phyloP scores from a whole-genome alignment of 2,888 invertebrate genomes.

The Geophilus truncorum region DNA sequence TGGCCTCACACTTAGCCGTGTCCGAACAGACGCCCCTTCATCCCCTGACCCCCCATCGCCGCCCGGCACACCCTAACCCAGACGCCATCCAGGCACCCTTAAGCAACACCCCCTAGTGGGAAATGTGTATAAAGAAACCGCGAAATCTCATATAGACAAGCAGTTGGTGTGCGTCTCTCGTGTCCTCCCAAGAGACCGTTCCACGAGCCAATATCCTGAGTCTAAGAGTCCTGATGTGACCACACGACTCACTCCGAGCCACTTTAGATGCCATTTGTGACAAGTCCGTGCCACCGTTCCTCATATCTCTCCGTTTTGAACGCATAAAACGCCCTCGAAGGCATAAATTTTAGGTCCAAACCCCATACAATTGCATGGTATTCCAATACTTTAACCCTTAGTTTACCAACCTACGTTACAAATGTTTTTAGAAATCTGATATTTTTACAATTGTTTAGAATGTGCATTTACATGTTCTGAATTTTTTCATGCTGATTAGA shows the following conservation, averaged over 20 bases:
- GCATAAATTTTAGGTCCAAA: too few species aligned
- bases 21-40: not conserved
- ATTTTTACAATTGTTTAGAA: too few species aligned
- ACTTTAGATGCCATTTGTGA: not conserved
- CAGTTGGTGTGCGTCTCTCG: not conserved
- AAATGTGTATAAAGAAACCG: not conserved
- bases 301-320: not conserved
- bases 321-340: not conserved
- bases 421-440: too few species aligned
- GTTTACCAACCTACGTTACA: too few species aligned
- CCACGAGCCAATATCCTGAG: not conserved
- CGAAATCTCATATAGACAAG: not conserved
- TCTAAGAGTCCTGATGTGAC: not conserved
- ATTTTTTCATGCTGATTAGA: too few species aligned
- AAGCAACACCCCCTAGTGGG: not conserved
- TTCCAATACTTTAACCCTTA: too few species aligned
- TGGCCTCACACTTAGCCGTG: not conserved
- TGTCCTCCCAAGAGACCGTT: not conserved
- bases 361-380: too few species aligned
- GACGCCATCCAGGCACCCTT: not conserved
- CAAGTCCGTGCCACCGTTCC: not conserved
- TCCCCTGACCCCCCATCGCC: not conserved
- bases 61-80: not conserved
- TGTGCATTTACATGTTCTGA: too few species aligned
- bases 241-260: not conserved